phyloP scores from a whole-genome alignment of 2,797 vertebrate species.

The Stomatorhinus walkeri region DNA sequence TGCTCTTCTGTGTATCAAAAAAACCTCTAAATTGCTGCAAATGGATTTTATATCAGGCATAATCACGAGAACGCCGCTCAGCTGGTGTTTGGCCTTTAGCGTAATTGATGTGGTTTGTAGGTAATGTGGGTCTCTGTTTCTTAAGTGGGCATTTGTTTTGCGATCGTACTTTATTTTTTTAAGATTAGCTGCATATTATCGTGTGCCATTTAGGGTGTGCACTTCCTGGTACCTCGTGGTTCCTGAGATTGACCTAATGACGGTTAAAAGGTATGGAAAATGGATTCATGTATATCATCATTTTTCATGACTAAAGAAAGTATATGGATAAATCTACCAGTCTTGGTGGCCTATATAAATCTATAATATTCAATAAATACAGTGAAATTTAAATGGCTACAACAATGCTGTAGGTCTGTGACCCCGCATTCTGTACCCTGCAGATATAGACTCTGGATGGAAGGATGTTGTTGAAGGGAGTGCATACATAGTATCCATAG shows the following conservation, averaged over 20 bases:
- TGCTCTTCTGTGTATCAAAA: not conserved
- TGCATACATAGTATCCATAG: not conserved
- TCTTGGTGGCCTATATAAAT: not conserved
- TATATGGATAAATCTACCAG: not conserved
- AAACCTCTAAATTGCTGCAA: not conserved
- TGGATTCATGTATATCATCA: not conserved
- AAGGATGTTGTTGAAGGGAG: not conserved
- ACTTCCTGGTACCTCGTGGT: not conserved
- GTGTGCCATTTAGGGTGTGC: not conserved
- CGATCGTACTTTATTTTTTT: not conserved
- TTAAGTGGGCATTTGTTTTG: not conserved
- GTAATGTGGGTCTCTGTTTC: not conserved
- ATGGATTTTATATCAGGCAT: slow-evolving; percentile 5
- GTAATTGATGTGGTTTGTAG: slow-evolving; percentile 4
- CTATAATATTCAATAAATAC: not conserved
- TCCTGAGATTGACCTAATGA: not conserved
- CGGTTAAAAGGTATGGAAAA: not conserved
- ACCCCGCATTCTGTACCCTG: not conserved
- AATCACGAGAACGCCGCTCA: not conserved
- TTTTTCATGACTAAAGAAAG: not conserved
- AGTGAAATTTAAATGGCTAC: not conserved
- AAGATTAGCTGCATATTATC: not conserved
- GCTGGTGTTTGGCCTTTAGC: not conserved
- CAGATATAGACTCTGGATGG: not conserved
- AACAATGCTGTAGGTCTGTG: not conserved